Evolutionary conservation across 2,113 vertebrate genomes (phyloP).

Genomic region (Nannobrachium achirus): DNA sequence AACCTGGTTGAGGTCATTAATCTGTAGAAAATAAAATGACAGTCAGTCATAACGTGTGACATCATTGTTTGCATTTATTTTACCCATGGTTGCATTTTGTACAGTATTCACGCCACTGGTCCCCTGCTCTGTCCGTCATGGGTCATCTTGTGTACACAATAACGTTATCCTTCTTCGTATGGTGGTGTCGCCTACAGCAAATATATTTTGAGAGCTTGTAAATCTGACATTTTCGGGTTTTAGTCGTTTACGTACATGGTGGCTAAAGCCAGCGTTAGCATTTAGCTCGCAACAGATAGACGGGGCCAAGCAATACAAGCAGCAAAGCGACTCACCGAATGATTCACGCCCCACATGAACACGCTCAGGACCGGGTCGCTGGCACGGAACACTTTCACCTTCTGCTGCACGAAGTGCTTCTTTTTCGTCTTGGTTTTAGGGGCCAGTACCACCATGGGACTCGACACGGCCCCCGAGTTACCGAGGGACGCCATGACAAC

Average conservation of each 20-base stretch:
- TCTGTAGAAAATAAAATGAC: slow-evolving; percentile 68
- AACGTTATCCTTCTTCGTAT: too few species aligned
- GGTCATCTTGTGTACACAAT: background rate
- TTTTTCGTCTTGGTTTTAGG: slow-evolving; percentile 92
- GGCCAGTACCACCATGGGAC: slow-evolving; percentile 81
- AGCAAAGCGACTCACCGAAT: slow-evolving; percentile 84
- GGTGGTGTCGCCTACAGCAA: too few species aligned
- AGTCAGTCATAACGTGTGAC: background rate
- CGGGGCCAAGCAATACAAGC: too few species aligned
- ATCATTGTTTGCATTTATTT: background rate
- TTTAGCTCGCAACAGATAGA: background rate
- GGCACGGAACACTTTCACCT: slow-evolving; percentile 91
- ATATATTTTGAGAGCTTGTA: too few species aligned
- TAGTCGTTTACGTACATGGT: too few species aligned
- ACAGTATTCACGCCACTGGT: background rate
- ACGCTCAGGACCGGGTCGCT: slow-evolving; percentile 91
- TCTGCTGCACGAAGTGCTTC: slow-evolving; percentile 95
- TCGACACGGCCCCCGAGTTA: slow-evolving; percentile 73
- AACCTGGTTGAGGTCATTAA: slow-evolving; percentile 93
- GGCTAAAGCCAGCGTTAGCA: slow-evolving; percentile 1
- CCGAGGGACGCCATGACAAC: slow-evolving; percentile 78
- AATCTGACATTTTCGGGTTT: too few species aligned
- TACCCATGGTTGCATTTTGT: background rate
- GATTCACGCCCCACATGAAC: slow-evolving; percentile 94
- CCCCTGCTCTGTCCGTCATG: background rate